Percentiles rank a stretch among this genome's conserved stretches.
These are phyloP conservation scores for Amphibalanus amphitrite DNA, from an alignment of 1,140 invertebrate species.

Conservation along the genomic window DNA sequence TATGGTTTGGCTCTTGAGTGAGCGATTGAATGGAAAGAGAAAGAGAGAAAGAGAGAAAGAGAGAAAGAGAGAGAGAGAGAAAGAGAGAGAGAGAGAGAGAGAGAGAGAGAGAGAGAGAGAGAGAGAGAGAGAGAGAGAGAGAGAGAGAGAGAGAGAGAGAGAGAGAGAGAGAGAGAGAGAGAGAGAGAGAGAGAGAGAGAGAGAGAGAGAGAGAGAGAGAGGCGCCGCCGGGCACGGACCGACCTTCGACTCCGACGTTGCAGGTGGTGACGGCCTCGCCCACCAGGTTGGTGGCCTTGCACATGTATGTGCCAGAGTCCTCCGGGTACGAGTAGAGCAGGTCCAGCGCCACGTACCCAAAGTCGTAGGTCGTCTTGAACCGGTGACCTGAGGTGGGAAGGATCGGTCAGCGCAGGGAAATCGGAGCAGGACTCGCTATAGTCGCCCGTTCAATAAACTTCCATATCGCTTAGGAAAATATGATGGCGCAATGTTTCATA, in stretches of 20 bases:
- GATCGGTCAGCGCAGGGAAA: slow-evolving; percentile 36
- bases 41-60: too few relatives aligned
- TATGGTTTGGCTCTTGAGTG: too few relatives aligned
- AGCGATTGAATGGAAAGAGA: too few relatives aligned
- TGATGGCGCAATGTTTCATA: neutral
- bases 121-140: too few relatives aligned
- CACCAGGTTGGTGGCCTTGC: slow-evolving; percentile 26
- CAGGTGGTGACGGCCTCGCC: slow-evolving; percentile 60
- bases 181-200: too few relatives aligned
- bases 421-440: slow-evolving; percentile 26
- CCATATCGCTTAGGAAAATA: slow-evolving; percentile 36
- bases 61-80: too few relatives aligned
- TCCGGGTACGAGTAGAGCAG: slow-evolving; percentile 33
- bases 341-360: slow-evolving; percentile 37
- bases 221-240: slow-evolving; percentile 19
- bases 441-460: too few relatives aligned
- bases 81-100: too few relatives aligned
- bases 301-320: slow-evolving; percentile 31
- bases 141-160: too few relatives aligned
- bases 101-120: too few relatives aligned
- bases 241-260: slow-evolving; percentile 63
- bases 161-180: too few relatives aligned
- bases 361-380: slow-evolving; percentile 42
- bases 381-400: slow-evolving; percentile 33
- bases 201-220: too few relatives aligned